phyloP scores from a whole-genome alignment of 2,888 invertebrate species.

The Prosapia bicincta region DNA sequence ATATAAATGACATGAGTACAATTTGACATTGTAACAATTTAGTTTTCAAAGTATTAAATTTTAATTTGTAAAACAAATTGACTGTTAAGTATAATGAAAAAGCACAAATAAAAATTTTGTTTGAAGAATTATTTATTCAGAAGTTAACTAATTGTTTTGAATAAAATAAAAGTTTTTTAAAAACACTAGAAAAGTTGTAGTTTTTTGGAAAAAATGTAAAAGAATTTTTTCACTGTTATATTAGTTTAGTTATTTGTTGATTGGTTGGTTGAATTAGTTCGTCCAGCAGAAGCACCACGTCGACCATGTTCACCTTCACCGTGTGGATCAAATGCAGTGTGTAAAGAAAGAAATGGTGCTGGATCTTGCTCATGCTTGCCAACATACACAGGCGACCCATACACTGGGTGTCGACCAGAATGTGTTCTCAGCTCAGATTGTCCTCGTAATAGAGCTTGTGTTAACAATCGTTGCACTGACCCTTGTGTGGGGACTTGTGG shows the following conservation, averaged over 20 bases:
- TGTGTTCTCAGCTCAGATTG: constrained; percentile 76
- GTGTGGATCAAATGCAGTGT: constrained; percentile 47
- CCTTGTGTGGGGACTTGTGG: constrained; percentile 46
- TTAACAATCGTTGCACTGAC: constrained; percentile 60
- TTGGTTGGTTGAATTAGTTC: constrained; percentile 4
- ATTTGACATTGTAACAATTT: too few species aligned
- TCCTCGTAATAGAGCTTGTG: constrained; percentile 57
- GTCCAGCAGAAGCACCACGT: constrained; percentile 49
- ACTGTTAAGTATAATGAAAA: too few species aligned
- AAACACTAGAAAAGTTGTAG: too few species aligned
- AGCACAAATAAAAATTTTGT: too few species aligned
- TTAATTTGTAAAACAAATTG: too few species aligned
- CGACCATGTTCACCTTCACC: constrained; percentile 44
- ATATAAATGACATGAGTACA: too few species aligned
- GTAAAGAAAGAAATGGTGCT: constrained; percentile 43
- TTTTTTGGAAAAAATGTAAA: too few species aligned
- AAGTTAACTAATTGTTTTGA: too few species aligned
- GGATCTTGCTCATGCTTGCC: constrained; percentile 59
- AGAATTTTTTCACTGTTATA: not conserved
- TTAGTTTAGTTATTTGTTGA: not conserved
- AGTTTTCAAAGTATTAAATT: too few species aligned
- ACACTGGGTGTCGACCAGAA: constrained; percentile 57
- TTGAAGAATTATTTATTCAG: too few species aligned
- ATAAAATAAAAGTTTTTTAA: too few species aligned
- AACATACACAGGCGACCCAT: constrained; percentile 58